Percentiles rank a stretch among this genome's conserved stretches.
Evolutionary conservation across 2,113 vertebrate genomes (phyloP).

Genomic region (Gallinago undulata): DNA sequence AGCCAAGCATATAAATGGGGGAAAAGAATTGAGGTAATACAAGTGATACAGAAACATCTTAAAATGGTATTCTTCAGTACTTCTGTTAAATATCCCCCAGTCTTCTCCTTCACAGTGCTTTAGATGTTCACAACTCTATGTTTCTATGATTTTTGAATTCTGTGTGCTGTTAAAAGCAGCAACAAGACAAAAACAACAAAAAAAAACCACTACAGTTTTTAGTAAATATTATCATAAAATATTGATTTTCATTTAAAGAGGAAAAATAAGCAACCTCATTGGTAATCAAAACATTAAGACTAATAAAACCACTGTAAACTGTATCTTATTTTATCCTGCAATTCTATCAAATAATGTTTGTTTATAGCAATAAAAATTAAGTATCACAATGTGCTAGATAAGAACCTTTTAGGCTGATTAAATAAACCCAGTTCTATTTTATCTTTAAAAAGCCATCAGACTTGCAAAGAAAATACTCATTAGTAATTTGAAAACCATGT

Average conservation of each 20-base stretch:
- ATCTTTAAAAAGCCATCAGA: constrained; percentile 2
- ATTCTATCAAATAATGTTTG: neutral
- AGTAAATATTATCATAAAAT: neutral
- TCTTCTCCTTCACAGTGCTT: neutral
- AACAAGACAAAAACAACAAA: neutral
- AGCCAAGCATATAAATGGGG: neutral
- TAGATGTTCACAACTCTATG: neutral
- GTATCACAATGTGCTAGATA: neutral
- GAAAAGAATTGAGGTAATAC: neutral
- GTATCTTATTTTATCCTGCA: neutral
- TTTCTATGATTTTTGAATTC: neutral
- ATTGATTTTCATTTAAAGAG: neutral
- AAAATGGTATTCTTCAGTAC: neutral
- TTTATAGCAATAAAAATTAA: constrained; percentile 12
- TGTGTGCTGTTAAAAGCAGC: neutral
- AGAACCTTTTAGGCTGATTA: constrained; percentile 2
- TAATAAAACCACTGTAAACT: neutral
- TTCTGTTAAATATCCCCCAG: neutral
- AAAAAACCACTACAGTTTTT: neutral
- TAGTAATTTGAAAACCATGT: constrained; percentile 44
- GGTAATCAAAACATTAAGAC: neutral
- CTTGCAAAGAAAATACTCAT: constrained; percentile 34
- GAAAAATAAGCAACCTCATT: neutral
- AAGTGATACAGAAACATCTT: neutral
- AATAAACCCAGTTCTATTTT: neutral